Evolutionary conservation across 2,888 invertebrate species (phyloP), one percentile per base, ranked within the genome.

Genomic region (Gastracanthus pulcherrimus): DNA sequence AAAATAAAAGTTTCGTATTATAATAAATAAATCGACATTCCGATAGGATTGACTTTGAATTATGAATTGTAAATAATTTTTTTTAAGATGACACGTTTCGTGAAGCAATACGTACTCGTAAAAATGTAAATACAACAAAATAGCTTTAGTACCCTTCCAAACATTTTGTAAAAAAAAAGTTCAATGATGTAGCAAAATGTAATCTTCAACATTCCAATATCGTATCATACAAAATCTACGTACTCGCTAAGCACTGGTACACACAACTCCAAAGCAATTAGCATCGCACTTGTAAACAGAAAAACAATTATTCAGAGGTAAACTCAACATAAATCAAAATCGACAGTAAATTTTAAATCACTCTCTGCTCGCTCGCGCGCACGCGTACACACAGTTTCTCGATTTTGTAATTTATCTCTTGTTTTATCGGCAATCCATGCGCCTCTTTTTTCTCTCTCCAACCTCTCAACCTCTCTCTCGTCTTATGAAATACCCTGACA

Each of bases 311-410:
- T 64, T 41, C 38, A 58, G 60, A 51, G 23, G 38, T 6, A 29
- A 23, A n/a, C 31, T 36, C 19, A n/a, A 60, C 81, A 76, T 81
- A 81, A 81, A 81, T 77, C 76, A 77, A 76, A 77, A 81, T 58
- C 66, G 71, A 81, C 58, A 66, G 76, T 60, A 81, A 70, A 76
- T 67, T 72, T 60, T 38, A 64, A 76, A 72, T 74, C 64, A 55
- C 67, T 74, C 45, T n/a, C n/a, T n/a, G n/a, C n/a, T n/a, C n/a
- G n/a, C n/a, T n/a, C n/a, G n/a, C n/a, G n/a, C n/a, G n/a, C n/a
- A n/a, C n/a, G n/a, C n/a, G 23, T 7, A n/a, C 23, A 19, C 58
- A n/a, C 16, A 11, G 34, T 77, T 48, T 76, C 80, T 70, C 64
- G 62, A 51, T 70, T 71, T 76, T 62, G 62, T 77, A 69, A 81